Conservation (phyloP, 2,797 vertebrate species). For the Epinephelus awoara region DNA sequence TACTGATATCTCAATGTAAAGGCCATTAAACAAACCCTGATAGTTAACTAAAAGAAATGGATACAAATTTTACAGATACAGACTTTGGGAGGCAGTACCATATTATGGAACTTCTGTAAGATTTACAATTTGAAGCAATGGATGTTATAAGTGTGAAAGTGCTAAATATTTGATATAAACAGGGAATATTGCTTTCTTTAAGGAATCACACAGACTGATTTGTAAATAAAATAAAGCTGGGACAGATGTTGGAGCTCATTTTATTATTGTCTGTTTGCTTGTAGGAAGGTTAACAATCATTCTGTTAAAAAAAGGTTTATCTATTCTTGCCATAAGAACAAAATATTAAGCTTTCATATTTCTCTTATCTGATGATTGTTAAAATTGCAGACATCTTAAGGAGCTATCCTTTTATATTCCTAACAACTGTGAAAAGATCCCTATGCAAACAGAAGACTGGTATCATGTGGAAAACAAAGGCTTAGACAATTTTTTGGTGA, state of each 20-base stretch:
- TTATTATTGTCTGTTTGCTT: neutral
- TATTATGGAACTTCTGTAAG: too few relatives aligned
- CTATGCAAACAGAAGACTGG: constrained; percentile 10
- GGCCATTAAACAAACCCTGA: neutral
- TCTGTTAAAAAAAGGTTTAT: neutral
- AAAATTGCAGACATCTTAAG: neutral
- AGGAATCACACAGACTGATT: too few relatives aligned
- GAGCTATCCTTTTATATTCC: constrained; percentile 9
- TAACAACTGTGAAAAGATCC: constrained; percentile 14
- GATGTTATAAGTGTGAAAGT: neutral
- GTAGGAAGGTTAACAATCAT: too few relatives aligned
- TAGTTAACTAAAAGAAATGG: neutral
- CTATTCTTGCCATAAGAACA: neutral
- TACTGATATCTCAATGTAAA: neutral
- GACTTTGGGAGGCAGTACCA: neutral
- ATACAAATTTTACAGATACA: too few relatives aligned
- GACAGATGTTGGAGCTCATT: neutral
- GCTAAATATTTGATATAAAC: neutral
- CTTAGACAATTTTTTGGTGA: neutral
- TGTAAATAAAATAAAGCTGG: too few relatives aligned
- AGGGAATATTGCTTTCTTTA: too few relatives aligned
- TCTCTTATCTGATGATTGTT: neutral
- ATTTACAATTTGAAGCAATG: neutral
- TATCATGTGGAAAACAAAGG: neutral
- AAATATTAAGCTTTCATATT: neutral